Evolutionary conservation across 2,797 vertebrate genomes (phyloP).

Genomic region (Propithecus perrieri): DNA sequence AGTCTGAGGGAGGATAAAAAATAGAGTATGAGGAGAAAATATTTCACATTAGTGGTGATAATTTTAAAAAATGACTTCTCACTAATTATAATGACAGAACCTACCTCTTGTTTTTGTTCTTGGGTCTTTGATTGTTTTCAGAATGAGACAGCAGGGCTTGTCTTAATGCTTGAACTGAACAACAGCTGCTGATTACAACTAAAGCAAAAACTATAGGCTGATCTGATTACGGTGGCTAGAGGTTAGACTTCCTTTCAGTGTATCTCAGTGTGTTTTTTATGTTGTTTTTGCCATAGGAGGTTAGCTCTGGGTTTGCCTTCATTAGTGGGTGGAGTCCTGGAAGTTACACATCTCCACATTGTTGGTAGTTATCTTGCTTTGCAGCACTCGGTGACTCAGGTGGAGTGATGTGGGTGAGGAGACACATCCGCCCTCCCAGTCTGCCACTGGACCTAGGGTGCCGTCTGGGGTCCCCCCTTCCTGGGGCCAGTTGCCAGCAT

Average conservation of each 20-base stretch:
- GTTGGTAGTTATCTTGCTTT: slow-evolving; percentile 56
- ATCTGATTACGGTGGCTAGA: slow-evolving; percentile 73
- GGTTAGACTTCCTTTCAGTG: slow-evolving; percentile 71
- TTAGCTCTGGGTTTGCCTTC: slow-evolving; percentile 73
- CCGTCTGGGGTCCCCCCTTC: background rate
- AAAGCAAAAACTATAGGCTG: slow-evolving; percentile 58
- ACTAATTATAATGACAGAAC: background rate
- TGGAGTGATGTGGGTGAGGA: background rate
- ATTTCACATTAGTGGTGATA: slow-evolving; percentile 6
- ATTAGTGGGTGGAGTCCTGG: slow-evolving; percentile 39
- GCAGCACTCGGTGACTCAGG: slow-evolving; percentile 30
- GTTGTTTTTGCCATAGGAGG: slow-evolving; percentile 55
- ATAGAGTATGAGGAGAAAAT: background rate
- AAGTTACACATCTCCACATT: slow-evolving; percentile 27
- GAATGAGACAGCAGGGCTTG: slow-evolving; percentile 74
- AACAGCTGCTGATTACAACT: slow-evolving; percentile 83
- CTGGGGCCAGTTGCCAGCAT: background rate
- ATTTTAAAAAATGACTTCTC: slow-evolving; percentile 38
- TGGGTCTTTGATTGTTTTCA: slow-evolving; percentile 54
- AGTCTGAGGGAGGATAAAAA: background rate
- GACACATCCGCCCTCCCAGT: rapidly evolving
- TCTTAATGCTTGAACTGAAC: slow-evolving; percentile 68
- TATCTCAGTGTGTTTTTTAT: background rate
- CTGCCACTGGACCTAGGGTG: background rate
- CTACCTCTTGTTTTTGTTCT: slow-evolving; percentile 64